These are phyloP conservation scores for Labroides dimidiatus DNA, from an alignment of 2,797 vertebrate species.

Conservation along the genomic window DNA sequence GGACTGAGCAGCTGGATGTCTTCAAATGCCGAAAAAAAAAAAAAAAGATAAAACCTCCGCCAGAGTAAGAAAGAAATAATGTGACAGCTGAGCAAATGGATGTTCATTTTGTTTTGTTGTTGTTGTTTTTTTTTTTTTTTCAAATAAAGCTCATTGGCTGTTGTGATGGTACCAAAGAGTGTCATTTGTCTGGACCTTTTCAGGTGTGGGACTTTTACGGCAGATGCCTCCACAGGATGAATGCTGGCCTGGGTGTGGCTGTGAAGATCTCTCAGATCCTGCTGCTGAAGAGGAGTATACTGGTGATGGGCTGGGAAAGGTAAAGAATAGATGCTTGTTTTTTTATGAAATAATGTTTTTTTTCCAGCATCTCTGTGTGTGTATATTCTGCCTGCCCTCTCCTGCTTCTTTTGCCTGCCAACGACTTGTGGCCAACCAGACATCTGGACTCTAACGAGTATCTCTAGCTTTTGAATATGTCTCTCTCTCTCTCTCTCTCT, in stretches of 20 bases:
- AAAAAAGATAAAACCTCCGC: neutral
- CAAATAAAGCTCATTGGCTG: neutral
- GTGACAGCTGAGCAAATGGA: neutral
- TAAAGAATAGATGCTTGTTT: slow-evolving; percentile 27
- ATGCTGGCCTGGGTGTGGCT: slow-evolving; percentile 69
- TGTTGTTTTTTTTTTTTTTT: neutral
- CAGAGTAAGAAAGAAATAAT: neutral
- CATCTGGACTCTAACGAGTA: slow-evolving; percentile 71
- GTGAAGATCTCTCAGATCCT: slow-evolving; percentile 82
- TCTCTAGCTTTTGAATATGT: slow-evolving; percentile 36
- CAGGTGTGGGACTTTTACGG: slow-evolving; percentile 89
- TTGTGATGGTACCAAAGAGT: neutral
- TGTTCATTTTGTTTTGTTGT: neutral
- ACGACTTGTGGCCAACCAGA: slow-evolving; percentile 51
- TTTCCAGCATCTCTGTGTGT: slow-evolving; percentile 9
- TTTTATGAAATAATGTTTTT: neutral
- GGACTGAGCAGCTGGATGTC: neutral
- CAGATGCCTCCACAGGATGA: slow-evolving; percentile 82
- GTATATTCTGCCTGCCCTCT: slow-evolving; percentile 27
- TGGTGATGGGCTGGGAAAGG: slow-evolving; percentile 83
- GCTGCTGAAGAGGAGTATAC: slow-evolving; percentile 77
- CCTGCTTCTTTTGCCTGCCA: slow-evolving; percentile 51
- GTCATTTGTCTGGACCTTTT: slow-evolving; percentile 1
- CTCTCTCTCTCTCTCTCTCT: neutral
- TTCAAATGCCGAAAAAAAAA: neutral